Evolutionary conservation across 2,113 vertebrate species (phyloP).

Genomic region (Bos javanicus): DNA sequence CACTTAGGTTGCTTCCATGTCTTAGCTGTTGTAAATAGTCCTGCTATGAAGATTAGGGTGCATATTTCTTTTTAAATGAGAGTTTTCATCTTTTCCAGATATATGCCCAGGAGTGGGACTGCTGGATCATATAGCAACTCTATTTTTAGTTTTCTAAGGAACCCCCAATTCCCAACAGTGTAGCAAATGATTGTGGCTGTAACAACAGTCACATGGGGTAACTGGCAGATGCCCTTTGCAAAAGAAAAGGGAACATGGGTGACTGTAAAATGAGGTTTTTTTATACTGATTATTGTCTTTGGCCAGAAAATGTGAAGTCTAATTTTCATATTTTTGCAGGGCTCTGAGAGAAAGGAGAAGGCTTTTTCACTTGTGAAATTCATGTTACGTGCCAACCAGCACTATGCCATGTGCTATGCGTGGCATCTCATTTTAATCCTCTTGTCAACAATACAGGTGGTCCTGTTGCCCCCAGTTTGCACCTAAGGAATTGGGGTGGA

Average conservation of each 20-base stretch:
- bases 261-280: background rate
- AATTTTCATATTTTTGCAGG: background rate
- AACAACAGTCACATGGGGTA: too few relatives aligned
- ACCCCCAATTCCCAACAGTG: background rate
- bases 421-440: background rate
- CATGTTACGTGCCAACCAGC: background rate
- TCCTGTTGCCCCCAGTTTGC: accelerated
- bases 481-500: background rate
- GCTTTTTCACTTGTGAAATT: background rate
- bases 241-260: background rate
- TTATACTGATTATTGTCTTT: background rate
- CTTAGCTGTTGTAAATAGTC: background rate
- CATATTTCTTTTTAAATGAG: background rate
- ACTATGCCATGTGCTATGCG: background rate
- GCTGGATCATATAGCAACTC: background rate
- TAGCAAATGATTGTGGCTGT: background rate
- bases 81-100: background rate
- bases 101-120: background rate
- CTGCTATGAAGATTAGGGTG: background rate
- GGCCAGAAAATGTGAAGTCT: background rate
- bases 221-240: background rate
- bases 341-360: background rate
- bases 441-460: background rate
- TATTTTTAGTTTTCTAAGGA: background rate
- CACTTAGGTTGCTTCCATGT: background rate